phyloP scores from a whole-genome alignment of 2,113 vertebrate genomes.

The Lepidothrix coronata region DNA sequence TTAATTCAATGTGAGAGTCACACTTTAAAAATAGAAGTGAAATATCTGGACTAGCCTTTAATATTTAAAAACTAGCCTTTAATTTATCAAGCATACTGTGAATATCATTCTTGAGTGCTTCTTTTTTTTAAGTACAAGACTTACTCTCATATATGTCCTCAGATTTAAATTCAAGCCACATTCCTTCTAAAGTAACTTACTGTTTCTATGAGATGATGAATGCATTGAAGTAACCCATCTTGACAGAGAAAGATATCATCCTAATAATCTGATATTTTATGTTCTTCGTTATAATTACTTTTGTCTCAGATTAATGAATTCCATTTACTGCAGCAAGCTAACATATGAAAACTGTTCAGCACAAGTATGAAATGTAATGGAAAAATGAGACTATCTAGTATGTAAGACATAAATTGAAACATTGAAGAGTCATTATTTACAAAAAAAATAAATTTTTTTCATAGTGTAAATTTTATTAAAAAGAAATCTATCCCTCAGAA shows the following conservation, averaged over 20 bases:
- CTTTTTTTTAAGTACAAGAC: not conserved
- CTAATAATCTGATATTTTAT: constrained; percentile 66
- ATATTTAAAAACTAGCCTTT: not conserved
- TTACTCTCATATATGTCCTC: not conserved
- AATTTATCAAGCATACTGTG: not conserved
- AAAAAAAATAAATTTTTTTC: not conserved
- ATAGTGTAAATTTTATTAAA: not conserved
- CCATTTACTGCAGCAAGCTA: constrained; percentile 53
- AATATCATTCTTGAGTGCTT: not conserved
- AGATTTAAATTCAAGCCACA: constrained; percentile 36
- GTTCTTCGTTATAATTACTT: constrained; percentile 67
- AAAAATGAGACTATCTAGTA: constrained; percentile 25
- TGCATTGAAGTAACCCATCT: constrained; percentile 36
- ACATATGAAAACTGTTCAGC: constrained; percentile 42
- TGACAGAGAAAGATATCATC: constrained; percentile 45
- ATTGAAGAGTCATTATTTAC: not conserved
- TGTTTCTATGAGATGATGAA: constrained; percentile 27
- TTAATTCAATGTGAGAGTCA: not conserved
- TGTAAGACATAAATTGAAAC: constrained; percentile 15
- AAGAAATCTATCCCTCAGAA: not conserved
- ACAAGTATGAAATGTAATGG: constrained; percentile 14
- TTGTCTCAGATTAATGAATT: constrained; percentile 63
- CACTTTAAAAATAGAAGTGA: not conserved
- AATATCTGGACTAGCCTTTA: not conserved
- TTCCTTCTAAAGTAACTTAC: not conserved